Conservation (phyloP, 2,888 invertebrate genomes). For the Drosophila borborema region DNA sequence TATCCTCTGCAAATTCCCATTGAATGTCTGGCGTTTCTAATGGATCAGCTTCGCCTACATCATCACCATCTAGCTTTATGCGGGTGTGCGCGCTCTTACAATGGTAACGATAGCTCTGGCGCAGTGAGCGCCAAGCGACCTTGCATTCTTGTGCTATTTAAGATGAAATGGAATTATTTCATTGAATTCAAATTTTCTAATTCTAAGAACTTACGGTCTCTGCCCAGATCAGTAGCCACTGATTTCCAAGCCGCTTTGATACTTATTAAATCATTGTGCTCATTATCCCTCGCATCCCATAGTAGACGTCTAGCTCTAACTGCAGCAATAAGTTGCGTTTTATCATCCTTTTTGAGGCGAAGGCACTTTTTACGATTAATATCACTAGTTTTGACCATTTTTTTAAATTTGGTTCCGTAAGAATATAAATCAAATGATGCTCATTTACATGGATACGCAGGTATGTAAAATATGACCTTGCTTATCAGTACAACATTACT, state of each 20-base stretch:
- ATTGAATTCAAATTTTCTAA: neutral
- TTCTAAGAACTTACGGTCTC: conserved; percentile 29
- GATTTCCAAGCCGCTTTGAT: conserved; percentile 44
- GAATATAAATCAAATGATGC: neutral
- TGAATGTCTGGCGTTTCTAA: conserved; percentile 41
- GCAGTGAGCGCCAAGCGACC: conserved; percentile 47
- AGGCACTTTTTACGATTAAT: conserved; percentile 19
- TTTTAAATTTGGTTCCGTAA: neutral
- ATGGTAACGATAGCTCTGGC: conserved; percentile 52
- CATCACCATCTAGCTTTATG: neutral
- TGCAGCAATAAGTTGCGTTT: conserved; percentile 40
- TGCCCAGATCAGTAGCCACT: conserved; percentile 32
- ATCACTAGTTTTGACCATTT: conserved; percentile 1
- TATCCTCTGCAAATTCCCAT: conserved; percentile 52
- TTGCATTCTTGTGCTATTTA: conserved; percentile 45
- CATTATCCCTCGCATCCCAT: conserved; percentile 39
- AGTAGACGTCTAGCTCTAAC: conserved; percentile 36
- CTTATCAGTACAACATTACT: neutral
- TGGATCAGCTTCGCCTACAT: conserved; percentile 34
- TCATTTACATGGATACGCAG: neutral
- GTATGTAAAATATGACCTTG: neutral
- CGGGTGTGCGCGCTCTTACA: conserved; percentile 34
- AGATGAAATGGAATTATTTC: neutral
- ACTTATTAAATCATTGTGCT: conserved; percentile 39
- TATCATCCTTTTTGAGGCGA: conserved; percentile 41